Conservation (phyloP, 2,797 vertebrate species). For the Gephyroberyx darwinii region DNA sequence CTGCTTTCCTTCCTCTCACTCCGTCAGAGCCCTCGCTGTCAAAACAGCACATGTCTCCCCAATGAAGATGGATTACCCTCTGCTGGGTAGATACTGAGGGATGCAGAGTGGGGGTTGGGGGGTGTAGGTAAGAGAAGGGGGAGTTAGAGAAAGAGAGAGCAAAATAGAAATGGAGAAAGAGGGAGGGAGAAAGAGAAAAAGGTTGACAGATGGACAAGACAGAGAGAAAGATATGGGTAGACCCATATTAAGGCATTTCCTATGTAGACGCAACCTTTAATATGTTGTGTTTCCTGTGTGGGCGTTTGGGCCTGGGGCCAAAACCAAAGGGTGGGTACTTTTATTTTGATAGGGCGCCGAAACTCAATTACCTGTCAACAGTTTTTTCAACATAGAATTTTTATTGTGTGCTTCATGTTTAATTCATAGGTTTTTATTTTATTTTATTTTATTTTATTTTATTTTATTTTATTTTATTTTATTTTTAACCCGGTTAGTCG, state of each 20-base stretch:
- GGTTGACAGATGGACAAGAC: constrained; percentile 35
- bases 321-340: constrained; percentile 46
- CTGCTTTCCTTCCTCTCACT: constrained; percentile 80
- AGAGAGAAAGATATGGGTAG: constrained; percentile 44
- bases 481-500: neutral
- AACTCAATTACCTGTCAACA: constrained; percentile 31
- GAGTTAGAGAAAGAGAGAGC: constrained; percentile 22
- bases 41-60: constrained; percentile 81
- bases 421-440: neutral
- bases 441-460: neutral
- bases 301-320: constrained; percentile 32
- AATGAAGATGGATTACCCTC: constrained; percentile 85
- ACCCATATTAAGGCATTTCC: constrained; percentile 55
- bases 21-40: constrained; percentile 79
- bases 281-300: constrained; percentile 59
- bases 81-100: constrained; percentile 63
- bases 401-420: neutral
- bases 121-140: constrained; percentile 30
- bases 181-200: constrained; percentile 16
- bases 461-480: neutral
- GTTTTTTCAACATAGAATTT: constrained; percentile 2
- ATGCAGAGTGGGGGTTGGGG: constrained; percentile 47
- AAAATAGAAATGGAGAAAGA: constrained; percentile 33
- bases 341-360: constrained; percentile 53
- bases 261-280: constrained; percentile 26